Evolutionary conservation across 2,113 vertebrate species (phyloP), one percentile per base, ranked within the genome.

Genomic region (Urocynchramus pylzowi): DNA sequence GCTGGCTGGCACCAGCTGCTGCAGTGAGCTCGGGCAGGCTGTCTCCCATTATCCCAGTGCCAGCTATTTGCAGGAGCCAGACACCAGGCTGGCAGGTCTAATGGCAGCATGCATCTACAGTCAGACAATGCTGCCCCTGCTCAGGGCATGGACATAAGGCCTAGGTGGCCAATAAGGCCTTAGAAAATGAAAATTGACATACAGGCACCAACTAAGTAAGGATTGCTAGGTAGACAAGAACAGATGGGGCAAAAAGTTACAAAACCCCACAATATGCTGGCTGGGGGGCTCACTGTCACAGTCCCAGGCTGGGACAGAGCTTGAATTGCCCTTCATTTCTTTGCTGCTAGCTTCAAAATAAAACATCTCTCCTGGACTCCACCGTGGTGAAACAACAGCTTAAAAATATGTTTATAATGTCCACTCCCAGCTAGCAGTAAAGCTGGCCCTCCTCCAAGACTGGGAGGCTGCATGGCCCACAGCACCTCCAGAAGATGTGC

Each of bases 1-100:
- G 65, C 57, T 93, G 84, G 59, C 95, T 94, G 90, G 76, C 91
- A 90, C 69, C 95, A 96, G 96, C 94, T 97, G 94, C 19, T 94
- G 93, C 79, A 91, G 75, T 7, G 14, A 81, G 80, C 89, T 93
- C 2, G 7, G 80, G 60, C 84, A 73, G 75, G 59, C 91, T 76
- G 89, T 27, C 42, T 89, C 90, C 85, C 82, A n/a, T 27, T 64
- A 76, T 76, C 61, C 59, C 3, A 77, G 75, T 41, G 90, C 93
- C 94, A 96, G 2, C 49, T 63, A 27, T 42, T 45, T 37, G 80
- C 65, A 84, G 71, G 31, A 96, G 94, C 93, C 96, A 97, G 78
- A 86, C 71, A 16, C 81, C 2, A 6, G 80, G 68, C 89, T 94
- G 89, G 93, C 67, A 71, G 70, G 68, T 47, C 85, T 76, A 44